Evolutionary conservation across 1,140 invertebrate species (phyloP).

Genomic region (Drosophila ironensis): DNA sequence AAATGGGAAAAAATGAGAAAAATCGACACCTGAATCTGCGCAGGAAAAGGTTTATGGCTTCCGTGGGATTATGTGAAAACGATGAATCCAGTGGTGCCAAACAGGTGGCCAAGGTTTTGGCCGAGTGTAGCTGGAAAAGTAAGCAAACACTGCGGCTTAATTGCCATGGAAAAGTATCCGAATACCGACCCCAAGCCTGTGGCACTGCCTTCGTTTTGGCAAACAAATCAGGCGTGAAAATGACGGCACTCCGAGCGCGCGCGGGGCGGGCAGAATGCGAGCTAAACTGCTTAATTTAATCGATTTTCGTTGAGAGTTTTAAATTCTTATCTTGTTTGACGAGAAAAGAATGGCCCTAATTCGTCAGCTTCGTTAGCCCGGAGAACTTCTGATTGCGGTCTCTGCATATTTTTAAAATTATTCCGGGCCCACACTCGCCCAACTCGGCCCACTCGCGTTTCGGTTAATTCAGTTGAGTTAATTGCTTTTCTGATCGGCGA

Average conservation of each 20-base stretch:
- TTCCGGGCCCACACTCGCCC: not conserved
- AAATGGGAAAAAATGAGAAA: too few relatives aligned
- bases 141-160: slow-evolving; percentile 31
- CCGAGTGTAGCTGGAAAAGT: slow-evolving; percentile 15
- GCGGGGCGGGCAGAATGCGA: slow-evolving; percentile 5
- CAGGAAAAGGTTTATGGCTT: slow-evolving; percentile 20
- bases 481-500: slow-evolving; percentile 38
- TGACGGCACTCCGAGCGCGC: slow-evolving; percentile 24
- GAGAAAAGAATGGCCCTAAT: slow-evolving; percentile 3
- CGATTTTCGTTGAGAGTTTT: slow-evolving; percentile 42
- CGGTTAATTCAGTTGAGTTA: slow-evolving; percentile 35
- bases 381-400: not conserved
- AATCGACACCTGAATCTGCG: not conserved
- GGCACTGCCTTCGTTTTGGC: slow-evolving; percentile 36
- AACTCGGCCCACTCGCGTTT: slow-evolving; percentile 2
- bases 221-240: slow-evolving; percentile 54
- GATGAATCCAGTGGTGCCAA: not conserved
- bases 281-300: slow-evolving; percentile 50
- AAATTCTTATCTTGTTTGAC: slow-evolving; percentile 52
- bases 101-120: not conserved
- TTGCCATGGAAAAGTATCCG: slow-evolving; percentile 42
- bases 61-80: slow-evolving; percentile 13
- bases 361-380: slow-evolving; percentile 2
- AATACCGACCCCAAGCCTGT: slow-evolving; percentile 30
- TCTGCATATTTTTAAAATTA: not conserved